Base-by-base conservation (phyloP, 2,113 vertebrate species). In the Microcebus ravelobensis region DNA sequence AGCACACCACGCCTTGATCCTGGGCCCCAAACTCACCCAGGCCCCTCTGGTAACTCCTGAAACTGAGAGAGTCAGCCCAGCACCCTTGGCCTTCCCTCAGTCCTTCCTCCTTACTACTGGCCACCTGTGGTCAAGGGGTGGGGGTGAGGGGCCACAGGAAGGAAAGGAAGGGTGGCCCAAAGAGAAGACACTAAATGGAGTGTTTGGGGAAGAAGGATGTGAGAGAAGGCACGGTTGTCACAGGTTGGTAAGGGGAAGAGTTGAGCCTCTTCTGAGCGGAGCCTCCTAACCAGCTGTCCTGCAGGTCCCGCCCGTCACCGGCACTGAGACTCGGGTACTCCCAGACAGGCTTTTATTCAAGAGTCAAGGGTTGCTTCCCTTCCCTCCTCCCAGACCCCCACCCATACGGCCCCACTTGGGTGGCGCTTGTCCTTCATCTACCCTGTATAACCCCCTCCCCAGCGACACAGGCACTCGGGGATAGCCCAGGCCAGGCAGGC, bases 341-440 rank as follows among this genome's bases (percentile, higher is more conserved):
- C 55, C 31, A 87, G 25, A 68, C 71, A 81, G 71, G 27, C 84
- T 81, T 97, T 97, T 97, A 97, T 97, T 98, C 70, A 31, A 71
- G 74, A 95, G 59, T 74, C 27, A 57, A 42, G 59, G 52, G 50
- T 18, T 36, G 27, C 80, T 52, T 91, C 29, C 82, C 18, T 70
- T 31, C 20, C 73, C 14, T n/a, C 13, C 34, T 73, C 63, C 90
- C 70, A 57, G 48, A 23, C 7, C 55, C 55, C 48, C 18, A 39
- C 59, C 59, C 39, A 17, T 3, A 71, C 89, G 63, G 91, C 85
- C 67, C 92, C 92, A 74, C 23, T 67, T 23, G 7, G 12, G 52
- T 86, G 88, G 71, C 77, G 39, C 71, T 97, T 96, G 95, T 90
- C 89, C 77, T 84, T 88, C 55, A 18, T 61, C 45, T 42, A 18